Conservation (phyloP, 2,888 invertebrate genomes). For the Tuberolachnus salignus region DNA sequence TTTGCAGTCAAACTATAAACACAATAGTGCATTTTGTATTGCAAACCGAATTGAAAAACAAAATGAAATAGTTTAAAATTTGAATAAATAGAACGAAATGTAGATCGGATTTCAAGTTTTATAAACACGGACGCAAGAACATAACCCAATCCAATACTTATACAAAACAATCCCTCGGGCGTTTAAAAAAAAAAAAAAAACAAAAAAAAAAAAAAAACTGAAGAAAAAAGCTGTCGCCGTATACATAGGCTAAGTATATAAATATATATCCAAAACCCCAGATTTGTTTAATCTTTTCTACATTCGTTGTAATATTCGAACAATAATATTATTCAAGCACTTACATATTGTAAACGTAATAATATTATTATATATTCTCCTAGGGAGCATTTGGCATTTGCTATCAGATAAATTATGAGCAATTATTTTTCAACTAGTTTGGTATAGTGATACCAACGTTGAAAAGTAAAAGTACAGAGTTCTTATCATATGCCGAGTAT, state of each 20-base stretch:
- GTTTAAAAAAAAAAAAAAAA: constrained; percentile 31
- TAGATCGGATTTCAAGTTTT: constrained; percentile 44
- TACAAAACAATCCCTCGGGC: constrained; percentile 13
- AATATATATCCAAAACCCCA: constrained; percentile 10
- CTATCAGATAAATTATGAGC: no score
- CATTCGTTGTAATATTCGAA: constrained; percentile 1
- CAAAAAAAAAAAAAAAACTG: no score
- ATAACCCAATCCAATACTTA: constrained; percentile 16
- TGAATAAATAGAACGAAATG: constrained; percentile 42
- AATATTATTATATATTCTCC: no score
- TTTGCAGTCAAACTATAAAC: constrained; percentile 23
- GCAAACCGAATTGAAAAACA: constrained; percentile 45
- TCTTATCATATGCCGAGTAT: no score
- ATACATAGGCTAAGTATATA: constrained; percentile 19
- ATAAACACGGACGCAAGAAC: constrained; percentile 32
- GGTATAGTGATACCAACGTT: no score
- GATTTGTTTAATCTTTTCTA: constrained; percentile 7
- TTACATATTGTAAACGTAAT: constrained; percentile 13
- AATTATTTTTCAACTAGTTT: no score
- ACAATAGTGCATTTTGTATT: constrained; percentile 10
- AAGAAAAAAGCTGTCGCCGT: constrained; percentile 33
- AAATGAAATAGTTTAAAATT: constrained; percentile 47
- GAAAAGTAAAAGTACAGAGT: no score
- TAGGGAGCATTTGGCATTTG: no score
- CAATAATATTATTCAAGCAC: constrained; percentile 7